Conservation (phyloP, 37 sponge, comb jelly and placozoan genomes). For the Axinella damicornis region DNA sequence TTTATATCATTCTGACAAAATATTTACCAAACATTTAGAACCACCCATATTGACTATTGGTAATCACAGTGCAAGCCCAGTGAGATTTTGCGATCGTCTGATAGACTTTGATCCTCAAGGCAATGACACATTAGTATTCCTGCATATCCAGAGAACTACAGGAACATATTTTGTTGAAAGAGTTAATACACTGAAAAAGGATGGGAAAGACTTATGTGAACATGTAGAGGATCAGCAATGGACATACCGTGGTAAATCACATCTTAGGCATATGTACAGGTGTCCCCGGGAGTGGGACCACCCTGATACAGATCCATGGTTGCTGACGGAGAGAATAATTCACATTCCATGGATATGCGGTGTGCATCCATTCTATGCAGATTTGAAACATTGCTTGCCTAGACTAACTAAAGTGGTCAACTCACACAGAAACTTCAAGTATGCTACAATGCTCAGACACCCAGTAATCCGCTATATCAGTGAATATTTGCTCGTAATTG, state of each 20-base stretch:
- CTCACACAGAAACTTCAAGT: constrained; percentile 34
- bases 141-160: constrained; percentile 94
- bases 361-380: constrained; percentile 76
- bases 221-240: too few species aligned
- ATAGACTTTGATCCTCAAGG: constrained; percentile 48
- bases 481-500: constrained; percentile 82
- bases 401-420: neutral
- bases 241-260: too few species aligned
- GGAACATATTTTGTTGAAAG: constrained; percentile 78
- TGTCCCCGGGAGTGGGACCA: constrained; percentile 5
- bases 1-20: too few species aligned
- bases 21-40: too few species aligned
- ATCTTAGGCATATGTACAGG: too few species aligned
- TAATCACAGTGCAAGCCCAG: neutral
- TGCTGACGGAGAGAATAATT: constrained; percentile 81
- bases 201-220: constrained; percentile 19
- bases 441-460: constrained; percentile 69
- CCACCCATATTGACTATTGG: too few species aligned
- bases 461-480: constrained; percentile 86
- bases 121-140: constrained; percentile 69
- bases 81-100: too few species aligned
- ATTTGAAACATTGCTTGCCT: constrained; percentile 70
- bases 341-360: constrained; percentile 88
- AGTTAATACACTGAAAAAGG: constrained; percentile 32
- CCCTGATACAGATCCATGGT: constrained; percentile 60